Evolutionary conservation across 1,140 invertebrate species (phyloP).

Genomic region (Cataglyphis hispanica): DNA sequence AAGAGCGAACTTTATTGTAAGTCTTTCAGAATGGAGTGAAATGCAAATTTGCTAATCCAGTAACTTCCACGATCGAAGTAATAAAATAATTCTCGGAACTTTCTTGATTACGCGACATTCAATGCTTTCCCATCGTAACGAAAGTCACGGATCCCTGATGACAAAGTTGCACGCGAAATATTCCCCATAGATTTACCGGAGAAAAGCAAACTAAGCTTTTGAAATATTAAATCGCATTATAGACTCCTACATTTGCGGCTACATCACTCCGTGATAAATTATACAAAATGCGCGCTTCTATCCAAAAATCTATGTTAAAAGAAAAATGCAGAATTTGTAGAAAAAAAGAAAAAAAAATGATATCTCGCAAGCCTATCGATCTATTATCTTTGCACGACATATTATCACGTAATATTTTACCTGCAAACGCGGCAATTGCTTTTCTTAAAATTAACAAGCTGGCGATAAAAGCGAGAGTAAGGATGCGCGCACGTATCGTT

Average conservation of each 20-base stretch:
- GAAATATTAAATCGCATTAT: slow-evolving; percentile 23
- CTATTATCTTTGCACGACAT: neutral
- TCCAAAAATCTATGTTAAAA: neutral
- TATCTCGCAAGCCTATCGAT: slow-evolving; percentile 35
- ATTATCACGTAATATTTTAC: slow-evolving; percentile 11
- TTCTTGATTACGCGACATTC: slow-evolving; percentile 52
- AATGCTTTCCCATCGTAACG: slow-evolving; percentile 8
- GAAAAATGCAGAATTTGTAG: neutral
- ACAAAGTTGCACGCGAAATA: slow-evolving; percentile 33
- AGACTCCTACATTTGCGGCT: neutral
- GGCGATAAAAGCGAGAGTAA: slow-evolving; percentile 22
- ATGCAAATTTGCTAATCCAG: slow-evolving; percentile 51
- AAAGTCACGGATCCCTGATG: slow-evolving; percentile 23
- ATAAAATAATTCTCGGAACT: slow-evolving; percentile 47
- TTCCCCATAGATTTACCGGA: neutral
- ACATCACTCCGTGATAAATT: neutral
- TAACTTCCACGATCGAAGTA: slow-evolving; percentile 42
- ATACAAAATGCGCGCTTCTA: too few relatives aligned
- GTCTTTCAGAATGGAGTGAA: slow-evolving; percentile 7
- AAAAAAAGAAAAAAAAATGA: slow-evolving; percentile 24
- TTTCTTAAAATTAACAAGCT: slow-evolving; percentile 10
- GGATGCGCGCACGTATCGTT: slow-evolving; percentile 35
- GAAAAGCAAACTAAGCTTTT: neutral
- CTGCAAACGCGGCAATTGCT: slow-evolving; percentile 24
- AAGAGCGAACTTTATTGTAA: slow-evolving; percentile 31